A percentile compares a stretch with the other conserved stretches of the same genome.
These are phyloP conservation scores for Sebastes taczanowskii DNA, from an alignment of 2,797 vertebrate genomes.

Conservation along the genomic window DNA sequence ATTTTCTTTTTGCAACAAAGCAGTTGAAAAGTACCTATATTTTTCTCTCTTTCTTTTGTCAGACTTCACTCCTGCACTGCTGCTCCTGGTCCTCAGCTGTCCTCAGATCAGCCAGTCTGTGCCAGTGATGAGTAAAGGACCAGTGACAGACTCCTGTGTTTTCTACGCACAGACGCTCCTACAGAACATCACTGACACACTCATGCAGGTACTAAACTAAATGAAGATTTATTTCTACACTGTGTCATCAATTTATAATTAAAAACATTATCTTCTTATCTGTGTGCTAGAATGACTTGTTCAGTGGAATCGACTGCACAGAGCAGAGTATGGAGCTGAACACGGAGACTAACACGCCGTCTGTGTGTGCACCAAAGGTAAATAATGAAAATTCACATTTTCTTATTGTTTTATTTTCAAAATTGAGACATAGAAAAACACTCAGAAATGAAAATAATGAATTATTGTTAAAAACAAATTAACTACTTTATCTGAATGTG, in stretches of 20 bases:
- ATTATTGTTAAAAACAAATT: neutral
- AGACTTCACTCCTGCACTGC: conserved; percentile 52
- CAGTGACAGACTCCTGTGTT: conserved; percentile 47
- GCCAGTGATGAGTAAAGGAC: conserved; percentile 22
- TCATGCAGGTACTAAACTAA: conserved; percentile 41
- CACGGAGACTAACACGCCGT: conserved; percentile 46
- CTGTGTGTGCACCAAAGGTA: conserved; percentile 74
- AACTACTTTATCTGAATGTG: neutral
- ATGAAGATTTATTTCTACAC: neutral
- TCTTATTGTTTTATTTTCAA: too few species aligned
- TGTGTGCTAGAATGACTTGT: conserved; percentile 63
- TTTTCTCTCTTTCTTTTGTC: neutral
- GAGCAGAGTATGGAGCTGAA: conserved; percentile 67
- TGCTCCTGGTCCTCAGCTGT: conserved; percentile 54
- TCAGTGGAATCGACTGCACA: conserved; percentile 73
- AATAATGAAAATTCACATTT: too few species aligned
- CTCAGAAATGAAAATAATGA: neutral
- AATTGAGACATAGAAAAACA: too few species aligned
- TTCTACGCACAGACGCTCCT: conserved; percentile 57
- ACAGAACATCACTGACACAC: conserved; percentile 50
- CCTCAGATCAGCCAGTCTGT: conserved; percentile 30
- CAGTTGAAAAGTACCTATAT: neutral
- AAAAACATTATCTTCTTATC: neutral
- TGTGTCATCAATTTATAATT: neutral
- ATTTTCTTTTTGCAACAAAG: neutral